Conservation (phyloP, 2,888 invertebrate genomes). For the Deilephila elpenor region DNA sequence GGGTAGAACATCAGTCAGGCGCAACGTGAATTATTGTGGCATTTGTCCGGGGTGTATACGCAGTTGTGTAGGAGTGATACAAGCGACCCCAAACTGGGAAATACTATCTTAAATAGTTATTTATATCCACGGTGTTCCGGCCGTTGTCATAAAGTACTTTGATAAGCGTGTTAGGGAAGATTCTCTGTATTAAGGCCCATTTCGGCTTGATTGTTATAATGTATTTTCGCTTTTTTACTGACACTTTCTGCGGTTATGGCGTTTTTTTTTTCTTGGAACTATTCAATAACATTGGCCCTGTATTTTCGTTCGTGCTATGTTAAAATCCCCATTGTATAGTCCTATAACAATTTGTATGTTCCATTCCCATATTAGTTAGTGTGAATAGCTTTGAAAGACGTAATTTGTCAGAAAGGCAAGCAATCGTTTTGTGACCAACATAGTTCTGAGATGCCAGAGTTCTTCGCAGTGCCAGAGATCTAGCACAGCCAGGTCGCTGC, state of each 20-base stretch:
- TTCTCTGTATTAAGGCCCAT: conserved; percentile 18
- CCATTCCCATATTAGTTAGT: too few relatives aligned
- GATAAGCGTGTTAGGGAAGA: conserved; percentile 26
- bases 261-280: not conserved
- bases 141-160: conserved; percentile 30
- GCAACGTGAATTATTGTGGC: conserved; percentile 60
- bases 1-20: conserved; percentile 61
- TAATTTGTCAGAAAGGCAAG: too few relatives aligned
- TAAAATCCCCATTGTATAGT: too few relatives aligned
- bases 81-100: conserved; percentile 36
- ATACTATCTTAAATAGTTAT: conserved; percentile 35
- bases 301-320: not conserved
- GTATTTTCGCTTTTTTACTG: not conserved
- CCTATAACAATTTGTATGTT: too few relatives aligned
- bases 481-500: too few relatives aligned
- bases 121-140: conserved; percentile 31
- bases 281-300: not conserved
- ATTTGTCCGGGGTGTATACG: conserved; percentile 47
- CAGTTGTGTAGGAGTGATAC: conserved; percentile 23
- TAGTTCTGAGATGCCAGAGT: too few relatives aligned
- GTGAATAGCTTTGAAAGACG: too few relatives aligned
- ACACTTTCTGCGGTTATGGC: not conserved
- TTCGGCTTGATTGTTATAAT: conserved; percentile 18
- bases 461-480: too few relatives aligned
- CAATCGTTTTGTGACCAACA: too few relatives aligned